Base-by-base conservation (phyloP, 2,113 vertebrate species). In the Strigops habroptila region DNA sequence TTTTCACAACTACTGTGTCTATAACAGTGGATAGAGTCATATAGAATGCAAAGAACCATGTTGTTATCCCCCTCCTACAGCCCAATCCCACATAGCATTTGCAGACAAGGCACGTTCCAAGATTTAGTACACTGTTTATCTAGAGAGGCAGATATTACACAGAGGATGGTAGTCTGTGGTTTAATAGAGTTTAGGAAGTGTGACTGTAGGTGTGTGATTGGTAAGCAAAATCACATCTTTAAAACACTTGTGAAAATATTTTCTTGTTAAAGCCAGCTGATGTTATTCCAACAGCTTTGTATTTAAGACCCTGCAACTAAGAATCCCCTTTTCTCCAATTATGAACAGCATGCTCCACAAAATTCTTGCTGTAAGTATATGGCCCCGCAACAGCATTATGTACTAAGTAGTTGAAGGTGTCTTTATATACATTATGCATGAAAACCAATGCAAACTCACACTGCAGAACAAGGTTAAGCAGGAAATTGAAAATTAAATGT, bases 401-500 rank as follows among this genome's bases (percentile, higher is more conserved):
- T 46, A 35, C 74, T 31, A 71, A 71, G 74, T 1, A 89, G 83
- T 3, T 81, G 65, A 95, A 89, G 19, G 57, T 79, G 74, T 82
- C 81, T 88, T 69, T 69, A 68, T 44, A 65, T 57, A 73, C 44
- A 76, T 92, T 91, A 90, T 31, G 57, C 33, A 43, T 37, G 59
- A 83, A 93, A 85, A 73, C 46, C 80, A 79, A 63, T 12, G 27
- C 55, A 79, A 85, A 63, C 49, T 80, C 70, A 48, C 16, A 17
- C 59, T 87, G 87, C 78, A 91, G 63, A 95, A 93, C 82, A 87
- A 93, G 84, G 87, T 91, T 85, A 88, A 82, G 63, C 37, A 96
- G 84, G 70, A 95, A 91, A 92, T 28, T 49, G 63, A 94, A 95
- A 93, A 95, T 80, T 90, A 93, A 94, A 95, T 70, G 63, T 31